A percentile compares a stretch with the other conserved stretches of the same genome.
Conservation (phyloP, 2,797 vertebrate genomes). For the Poeciliopsis presidionis region DNA sequence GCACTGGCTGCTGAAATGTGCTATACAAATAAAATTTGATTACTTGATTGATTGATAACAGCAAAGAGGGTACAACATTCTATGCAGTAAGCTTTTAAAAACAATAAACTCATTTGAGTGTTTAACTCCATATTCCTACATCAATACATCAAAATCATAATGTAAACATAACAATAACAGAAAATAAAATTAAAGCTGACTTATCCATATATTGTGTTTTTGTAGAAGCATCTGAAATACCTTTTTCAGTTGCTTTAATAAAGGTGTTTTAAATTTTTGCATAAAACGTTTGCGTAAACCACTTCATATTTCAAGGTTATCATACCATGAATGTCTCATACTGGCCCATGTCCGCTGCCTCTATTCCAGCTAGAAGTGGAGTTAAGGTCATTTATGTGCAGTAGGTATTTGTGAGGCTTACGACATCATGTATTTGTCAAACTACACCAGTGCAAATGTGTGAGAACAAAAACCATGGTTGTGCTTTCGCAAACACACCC, state of each 20-base stretch:
- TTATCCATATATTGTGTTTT: not conserved
- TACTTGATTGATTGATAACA: not conserved
- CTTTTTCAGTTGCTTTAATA: not conserved
- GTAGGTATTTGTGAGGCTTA: slow-evolving; percentile 18
- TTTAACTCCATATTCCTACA: not conserved
- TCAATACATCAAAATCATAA: not conserved
- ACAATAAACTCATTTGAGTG: not conserved
- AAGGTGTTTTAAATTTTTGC: not conserved
- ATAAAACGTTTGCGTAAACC: not conserved
- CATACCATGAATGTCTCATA: not conserved
- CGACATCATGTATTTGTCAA: slow-evolving; percentile 1
- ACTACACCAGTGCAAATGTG: slow-evolving; percentile 18
- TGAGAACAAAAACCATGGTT: slow-evolving; percentile 37
- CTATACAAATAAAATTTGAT: too few relatives aligned
- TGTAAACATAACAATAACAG: not conserved
- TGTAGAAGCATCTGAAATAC: not conserved
- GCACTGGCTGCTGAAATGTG: too few relatives aligned
- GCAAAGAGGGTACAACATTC: not conserved
- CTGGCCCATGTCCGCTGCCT: not conserved
- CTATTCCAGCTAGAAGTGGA: slow-evolving; percentile 8
- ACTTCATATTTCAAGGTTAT: not conserved
- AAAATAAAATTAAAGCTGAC: not conserved
- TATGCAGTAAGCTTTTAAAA: not conserved
- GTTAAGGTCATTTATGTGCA: slow-evolving; percentile 32
- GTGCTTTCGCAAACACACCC: slow-evolving; percentile 26